Evolutionary conservation across 2,888 invertebrate genomes (phyloP), one percentile per base, ranked within the genome.

Genomic region (Pediacus dermestoides): DNA sequence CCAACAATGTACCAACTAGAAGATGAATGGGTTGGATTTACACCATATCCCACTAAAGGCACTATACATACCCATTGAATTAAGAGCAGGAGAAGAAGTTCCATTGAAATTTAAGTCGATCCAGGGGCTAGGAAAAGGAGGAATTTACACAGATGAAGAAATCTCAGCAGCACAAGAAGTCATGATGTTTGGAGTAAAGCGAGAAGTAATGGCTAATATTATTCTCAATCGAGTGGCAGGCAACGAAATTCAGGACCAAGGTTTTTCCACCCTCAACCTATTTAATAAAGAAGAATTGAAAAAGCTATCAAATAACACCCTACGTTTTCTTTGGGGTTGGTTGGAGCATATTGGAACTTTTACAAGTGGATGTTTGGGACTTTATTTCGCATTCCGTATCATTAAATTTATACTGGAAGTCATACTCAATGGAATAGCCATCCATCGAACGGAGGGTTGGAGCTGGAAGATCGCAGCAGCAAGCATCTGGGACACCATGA

Each of bases 401-500:
- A 7, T 18, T 7, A 18, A 18, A 18, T 6, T 8, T 7, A 18
- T 18, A 7, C 6, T 18, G 8, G 21, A 18, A 18, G 8, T 18
- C 6, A 7, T 18, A 7, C 6, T 18, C 6, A 18, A 18, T 8
- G 21, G 6, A 18, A 8, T 18, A 8, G 21, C 21, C 21, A 18
- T 18, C 6, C 21, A 18, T 18, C 6, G 8, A 18, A 18, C 6
- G 8, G 8, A 6, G 21, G 21, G 21, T 18, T 18, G n/a, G n/a
- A n/a, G n/a, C n/a, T n/a, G n/a, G n/a, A n/a, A n/a, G n/a, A n/a
- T n/a, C n/a, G n/a, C n/a, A 8, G 10, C 41, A 18, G 44, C 35
- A 4, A 27, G 34, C n/a, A 7, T 40, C 10, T 37, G 44, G 34
- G 37, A 41, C 14, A 37, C 37, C 4, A 30, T 44, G 13, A 37